These are phyloP conservation scores for Volucella zonaria DNA, from an alignment of 2,888 invertebrate genomes.

Conservation along the genomic window DNA sequence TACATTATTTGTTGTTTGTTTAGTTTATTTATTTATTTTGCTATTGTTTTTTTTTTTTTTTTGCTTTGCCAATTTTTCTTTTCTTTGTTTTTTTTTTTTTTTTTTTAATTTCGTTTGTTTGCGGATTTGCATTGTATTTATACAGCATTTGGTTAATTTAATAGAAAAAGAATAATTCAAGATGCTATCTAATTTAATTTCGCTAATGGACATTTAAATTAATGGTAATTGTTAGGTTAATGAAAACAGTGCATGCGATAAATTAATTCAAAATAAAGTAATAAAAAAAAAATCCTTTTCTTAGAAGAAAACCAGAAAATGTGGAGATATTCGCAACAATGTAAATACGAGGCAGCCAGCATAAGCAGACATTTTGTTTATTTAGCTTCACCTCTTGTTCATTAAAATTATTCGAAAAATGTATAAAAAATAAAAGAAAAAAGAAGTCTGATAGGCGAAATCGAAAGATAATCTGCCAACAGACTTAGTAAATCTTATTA, in stretches of 20 bases:
- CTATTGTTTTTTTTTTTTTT: conserved; percentile 8
- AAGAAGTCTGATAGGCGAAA: no score
- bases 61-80: conserved; percentile 36
- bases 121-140: conserved; percentile 32
- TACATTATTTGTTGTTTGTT: neutral
- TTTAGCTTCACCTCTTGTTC: no score
- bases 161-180: conserved; percentile 6
- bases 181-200: conserved; percentile 14
- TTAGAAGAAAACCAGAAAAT: neutral
- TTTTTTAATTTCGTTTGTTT: conserved; percentile 6
- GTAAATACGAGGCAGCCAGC: no score
- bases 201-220: conserved; percentile 38
- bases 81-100: neutral
- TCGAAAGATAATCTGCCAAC: no score
- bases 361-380: neutral
- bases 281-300: conserved; percentile 1
- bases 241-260: conserved; percentile 56
- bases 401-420: no score
- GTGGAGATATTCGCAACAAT: neutral
- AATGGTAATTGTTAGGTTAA: conserved; percentile 35
- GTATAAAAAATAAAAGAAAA: no score
- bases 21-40: neutral
- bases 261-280: conserved; percentile 46
- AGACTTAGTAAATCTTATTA: no score
- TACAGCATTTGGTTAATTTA: conserved; percentile 18